Evolutionary conservation across 2,113 vertebrate genomes (phyloP).

Genomic region (Nipponia nippon): DNA sequence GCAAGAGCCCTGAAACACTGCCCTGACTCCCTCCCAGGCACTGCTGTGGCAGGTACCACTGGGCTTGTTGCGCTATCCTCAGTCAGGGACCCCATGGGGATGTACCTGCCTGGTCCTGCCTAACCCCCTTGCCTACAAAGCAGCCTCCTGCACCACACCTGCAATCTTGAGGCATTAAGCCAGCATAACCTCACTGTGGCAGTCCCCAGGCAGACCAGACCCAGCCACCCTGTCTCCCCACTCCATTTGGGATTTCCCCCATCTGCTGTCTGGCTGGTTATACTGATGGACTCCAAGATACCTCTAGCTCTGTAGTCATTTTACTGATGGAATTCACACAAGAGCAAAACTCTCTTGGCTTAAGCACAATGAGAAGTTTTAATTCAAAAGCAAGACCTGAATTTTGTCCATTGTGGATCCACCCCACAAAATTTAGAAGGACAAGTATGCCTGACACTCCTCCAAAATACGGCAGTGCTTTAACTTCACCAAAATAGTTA

Average conservation of each 20-base stretch:
- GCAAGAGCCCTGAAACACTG: neutral
- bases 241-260: neutral
- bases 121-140: neutral
- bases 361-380: neutral
- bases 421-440: neutral
- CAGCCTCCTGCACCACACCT: neutral
- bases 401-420: neutral
- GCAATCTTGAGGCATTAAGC: neutral
- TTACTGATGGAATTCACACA: fast-evolving
- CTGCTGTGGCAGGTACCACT: neutral
- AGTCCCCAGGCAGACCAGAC: neutral
- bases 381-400: neutral
- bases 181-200: neutral
- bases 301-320: neutral
- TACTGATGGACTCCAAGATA: neutral
- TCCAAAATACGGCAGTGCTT: neutral
- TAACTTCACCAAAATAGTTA: neutral
- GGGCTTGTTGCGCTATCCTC: neutral
- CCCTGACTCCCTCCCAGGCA: neutral
- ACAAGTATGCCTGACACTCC: neutral
- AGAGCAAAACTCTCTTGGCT: neutral
- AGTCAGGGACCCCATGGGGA: neutral
- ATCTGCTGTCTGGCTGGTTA: neutral
- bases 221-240: neutral
- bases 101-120: neutral